Conservation (phyloP, 2,113 vertebrate species). For the Pagrus major region DNA sequence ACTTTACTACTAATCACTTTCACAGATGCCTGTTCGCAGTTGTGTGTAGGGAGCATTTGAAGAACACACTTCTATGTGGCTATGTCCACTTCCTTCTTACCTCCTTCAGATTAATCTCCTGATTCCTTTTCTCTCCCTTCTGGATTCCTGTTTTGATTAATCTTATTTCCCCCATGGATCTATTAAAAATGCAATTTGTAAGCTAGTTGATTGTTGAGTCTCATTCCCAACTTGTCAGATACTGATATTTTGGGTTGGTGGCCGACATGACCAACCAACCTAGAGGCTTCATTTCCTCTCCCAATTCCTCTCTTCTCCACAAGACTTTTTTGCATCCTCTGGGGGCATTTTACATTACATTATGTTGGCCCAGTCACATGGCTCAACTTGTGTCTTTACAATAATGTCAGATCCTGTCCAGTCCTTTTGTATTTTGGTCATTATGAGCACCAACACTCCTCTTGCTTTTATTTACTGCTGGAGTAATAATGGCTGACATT, state of each 20-base stretch:
- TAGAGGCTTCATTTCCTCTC: neutral
- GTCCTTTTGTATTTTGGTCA: conserved; percentile 32
- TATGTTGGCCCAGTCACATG: neutral
- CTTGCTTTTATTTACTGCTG: conserved; percentile 30
- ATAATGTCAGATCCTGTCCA: neutral
- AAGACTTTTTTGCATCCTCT: neutral
- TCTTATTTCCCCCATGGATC: too few species aligned
- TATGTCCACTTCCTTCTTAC: conserved; percentile 24
- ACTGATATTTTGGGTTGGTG: too few species aligned
- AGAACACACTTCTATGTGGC: conserved; percentile 48
- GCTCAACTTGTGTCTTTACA: conserved; percentile 8
- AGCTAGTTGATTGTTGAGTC: too few species aligned
- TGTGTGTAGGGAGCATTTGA: conserved; percentile 53
- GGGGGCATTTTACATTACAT: neutral
- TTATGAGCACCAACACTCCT: conserved; percentile 14
- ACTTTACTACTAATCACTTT: conserved; percentile 70
- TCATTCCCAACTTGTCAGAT: too few species aligned
- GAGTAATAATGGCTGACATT: conserved; percentile 65
- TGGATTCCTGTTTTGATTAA: too few species aligned
- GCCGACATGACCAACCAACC: too few species aligned
- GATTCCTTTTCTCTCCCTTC: neutral
- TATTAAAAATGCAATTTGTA: too few species aligned
- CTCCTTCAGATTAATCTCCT: too few species aligned
- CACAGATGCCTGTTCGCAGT: conserved; percentile 70
- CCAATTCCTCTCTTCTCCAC: neutral